phyloP scores from a whole-genome alignment of 2,797 vertebrate species.

The Diceros bicornis region DNA sequence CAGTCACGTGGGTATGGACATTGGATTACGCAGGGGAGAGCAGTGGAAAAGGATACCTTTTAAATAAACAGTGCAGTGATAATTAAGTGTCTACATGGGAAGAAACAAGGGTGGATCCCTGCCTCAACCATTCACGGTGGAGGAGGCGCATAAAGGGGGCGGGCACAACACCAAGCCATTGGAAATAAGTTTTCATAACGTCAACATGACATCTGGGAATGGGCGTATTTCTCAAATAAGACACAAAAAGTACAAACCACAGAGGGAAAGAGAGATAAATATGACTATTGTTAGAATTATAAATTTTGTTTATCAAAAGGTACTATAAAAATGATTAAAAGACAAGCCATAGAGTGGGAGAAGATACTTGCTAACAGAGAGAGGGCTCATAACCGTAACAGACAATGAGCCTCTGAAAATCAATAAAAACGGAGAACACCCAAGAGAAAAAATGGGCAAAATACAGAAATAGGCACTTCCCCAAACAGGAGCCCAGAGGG shows the following conservation, averaged over 20 bases:
- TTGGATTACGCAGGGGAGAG: background rate
- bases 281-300: background rate
- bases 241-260: background rate
- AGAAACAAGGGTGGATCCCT: background rate
- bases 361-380: background rate
- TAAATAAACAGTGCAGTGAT: background rate
- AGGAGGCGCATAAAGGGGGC: background rate
- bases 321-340: constrained; percentile 22
- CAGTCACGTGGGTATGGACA: background rate
- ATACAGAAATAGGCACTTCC: background rate
- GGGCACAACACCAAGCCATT: background rate
- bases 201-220: background rate
- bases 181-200: background rate
- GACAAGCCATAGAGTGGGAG: background rate
- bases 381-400: background rate
- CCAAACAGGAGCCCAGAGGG: background rate
- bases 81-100: background rate
- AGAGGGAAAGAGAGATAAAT: background rate
- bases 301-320: background rate
- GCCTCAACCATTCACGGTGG: background rate
- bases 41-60: background rate
- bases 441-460: background rate
- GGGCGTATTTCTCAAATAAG: constrained; percentile 34
- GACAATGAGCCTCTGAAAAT: background rate
- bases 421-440: background rate